Base-by-base conservation (phyloP, 2,113 vertebrate genomes). In the Spermophilus dauricus region DNA sequence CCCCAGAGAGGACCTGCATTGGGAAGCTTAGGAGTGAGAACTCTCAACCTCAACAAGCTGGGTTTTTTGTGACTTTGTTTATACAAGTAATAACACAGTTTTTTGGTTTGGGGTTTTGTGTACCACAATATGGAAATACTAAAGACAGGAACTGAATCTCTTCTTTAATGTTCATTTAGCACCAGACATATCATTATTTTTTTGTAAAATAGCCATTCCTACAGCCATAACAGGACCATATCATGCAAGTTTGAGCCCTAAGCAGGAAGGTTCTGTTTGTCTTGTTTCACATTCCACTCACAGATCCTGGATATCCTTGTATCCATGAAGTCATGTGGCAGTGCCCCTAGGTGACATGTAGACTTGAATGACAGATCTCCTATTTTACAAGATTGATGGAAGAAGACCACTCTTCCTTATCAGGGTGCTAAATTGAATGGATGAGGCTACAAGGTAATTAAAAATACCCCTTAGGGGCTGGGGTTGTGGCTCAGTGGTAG, bases 1-100 rank as follows among this genome's bases (percentile, higher is more conserved):
- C 48, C 42, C 32, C n/a, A 11, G 6, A 10, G 0, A 34, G 81
- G 56, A 5, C 32, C 34, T 9, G 30, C 45, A 5, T 58, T 63
- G 72, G 53, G 24, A 63, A 72, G 28, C 61, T 45, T 14, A 2
- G 34, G 51, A 51, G 4, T 34, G 61, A 32, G 4, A 1, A 20
- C 42, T 28, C 22, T 48, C 17, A 4, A 1, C 30, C 24, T 42
- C 51, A 3, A 0, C 13, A 37, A 17, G 8, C 86, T 10, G 0
- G 45, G 45, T 2, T 7, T 2, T 61, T 1, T 13, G 18, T 28
- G 65, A 30, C 63, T 89, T 12, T 8, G 34, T 61, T 11, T 22
- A 3, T 2, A 0, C 7, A 3, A 30, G n/a, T 26, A 83, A 4
- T 39, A 42, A 58, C 18, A 73, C 22, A 63, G n/a, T 37, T 37